These are phyloP conservation scores for Piaya cayana DNA, from an alignment of 2,113 vertebrate genomes.

Conservation along the genomic window DNA sequence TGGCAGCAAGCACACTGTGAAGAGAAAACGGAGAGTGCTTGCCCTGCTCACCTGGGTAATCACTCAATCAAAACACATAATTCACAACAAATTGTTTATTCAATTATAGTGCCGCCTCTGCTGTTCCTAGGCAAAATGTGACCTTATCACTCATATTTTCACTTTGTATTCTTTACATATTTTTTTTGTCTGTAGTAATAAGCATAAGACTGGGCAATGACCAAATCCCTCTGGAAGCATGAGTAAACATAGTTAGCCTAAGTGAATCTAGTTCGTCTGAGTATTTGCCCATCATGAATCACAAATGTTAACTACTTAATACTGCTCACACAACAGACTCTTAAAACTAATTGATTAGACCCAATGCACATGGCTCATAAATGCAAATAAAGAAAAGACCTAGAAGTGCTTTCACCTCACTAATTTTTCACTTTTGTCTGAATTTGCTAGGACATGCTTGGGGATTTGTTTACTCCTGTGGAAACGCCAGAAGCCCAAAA, in stretches of 20 bases:
- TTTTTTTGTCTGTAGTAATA: neutral
- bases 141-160: neutral
- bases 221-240: neutral
- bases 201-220: neutral
- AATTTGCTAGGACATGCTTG: constrained; percentile 90
- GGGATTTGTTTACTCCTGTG: constrained; percentile 94
- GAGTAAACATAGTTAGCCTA: neutral
- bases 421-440: neutral
- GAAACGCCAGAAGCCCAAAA: constrained; percentile 98
- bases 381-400: neutral
- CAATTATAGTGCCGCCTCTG: neutral
- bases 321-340: neutral
- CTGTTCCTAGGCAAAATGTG: neutral
- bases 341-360: neutral
- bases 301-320: neutral
- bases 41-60: neutral
- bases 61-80: neutral
- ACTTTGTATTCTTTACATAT: neutral
- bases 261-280: neutral
- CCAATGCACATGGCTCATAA: neutral
- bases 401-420: neutral
- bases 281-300: neutral
- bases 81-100: neutral
- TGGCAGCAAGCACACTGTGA: neutral
- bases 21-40: neutral